These are phyloP conservation scores for Antedon mediterranea DNA, from an alignment of 53 echinoderm and acorn worm genomes.

Conservation along the genomic window DNA sequence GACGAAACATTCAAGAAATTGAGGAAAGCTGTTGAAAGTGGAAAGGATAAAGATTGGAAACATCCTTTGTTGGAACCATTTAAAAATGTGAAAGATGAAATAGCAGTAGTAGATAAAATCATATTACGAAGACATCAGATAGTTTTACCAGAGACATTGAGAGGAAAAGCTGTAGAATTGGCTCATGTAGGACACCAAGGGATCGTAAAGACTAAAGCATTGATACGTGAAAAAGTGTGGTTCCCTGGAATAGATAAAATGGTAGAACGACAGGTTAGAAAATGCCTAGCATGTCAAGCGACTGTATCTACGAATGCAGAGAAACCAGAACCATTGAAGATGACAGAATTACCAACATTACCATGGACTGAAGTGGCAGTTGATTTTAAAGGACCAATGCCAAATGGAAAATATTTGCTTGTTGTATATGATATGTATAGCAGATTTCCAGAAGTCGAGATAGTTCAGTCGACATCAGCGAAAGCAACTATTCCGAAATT, in stretches of 20 bases:
- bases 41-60: conserved; percentile 11
- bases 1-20: conserved; percentile 19
- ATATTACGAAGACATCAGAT: conserved; percentile 12
- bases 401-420: conserved; percentile 8
- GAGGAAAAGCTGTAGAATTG: no score
- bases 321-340: no score
- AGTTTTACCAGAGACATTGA: neutral
- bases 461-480: neutral
- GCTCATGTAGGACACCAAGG: no score
- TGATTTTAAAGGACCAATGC: conserved; percentile 10
- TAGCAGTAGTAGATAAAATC: conserved; percentile 20
- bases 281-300: no score
- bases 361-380: no score
- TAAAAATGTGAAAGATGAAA: conserved; percentile 14
- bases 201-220: no score
- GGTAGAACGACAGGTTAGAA: no score
- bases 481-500: neutral
- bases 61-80: conserved; percentile 1
- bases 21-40: conserved; percentile 2
- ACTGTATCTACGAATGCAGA: no score
- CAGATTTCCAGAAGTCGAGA: conserved; percentile 15
- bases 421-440: conserved; percentile 20
- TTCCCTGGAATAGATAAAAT: no score
- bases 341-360: no score
- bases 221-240: no score